A percentile compares a stretch with the other conserved stretches of the same genome.
Conservation (phyloP, 2,888 invertebrate species). For the Amblyjoppa proteus region DNA sequence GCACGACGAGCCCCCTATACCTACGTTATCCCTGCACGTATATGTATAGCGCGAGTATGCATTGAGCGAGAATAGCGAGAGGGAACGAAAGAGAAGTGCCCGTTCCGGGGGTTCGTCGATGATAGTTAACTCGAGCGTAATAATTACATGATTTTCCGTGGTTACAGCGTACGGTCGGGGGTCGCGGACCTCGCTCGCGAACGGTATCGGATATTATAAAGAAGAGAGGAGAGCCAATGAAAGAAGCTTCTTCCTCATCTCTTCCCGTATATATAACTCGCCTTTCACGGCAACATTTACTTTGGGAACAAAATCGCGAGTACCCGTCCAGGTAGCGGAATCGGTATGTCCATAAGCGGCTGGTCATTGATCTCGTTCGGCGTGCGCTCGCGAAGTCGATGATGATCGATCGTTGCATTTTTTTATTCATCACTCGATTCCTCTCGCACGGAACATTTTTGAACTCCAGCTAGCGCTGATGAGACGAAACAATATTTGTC, state of each 20-base stretch:
- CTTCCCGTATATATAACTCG: constrained; percentile 31
- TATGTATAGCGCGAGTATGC: constrained; percentile 30
- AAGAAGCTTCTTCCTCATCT: constrained; percentile 56
- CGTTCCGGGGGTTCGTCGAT: constrained; percentile 71
- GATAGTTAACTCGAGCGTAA: constrained; percentile 81
- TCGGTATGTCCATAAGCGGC: constrained; percentile 23
- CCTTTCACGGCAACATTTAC: constrained; percentile 40
- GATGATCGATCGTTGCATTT: constrained; percentile 56
- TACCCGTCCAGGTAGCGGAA: constrained; percentile 44
- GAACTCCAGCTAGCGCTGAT: constrained; percentile 12
- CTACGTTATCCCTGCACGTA: constrained; percentile 5
- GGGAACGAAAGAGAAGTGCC: constrained; percentile 66
- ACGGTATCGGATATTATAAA: constrained; percentile 79
- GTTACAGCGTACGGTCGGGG: constrained; percentile 72
- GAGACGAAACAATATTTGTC: constrained; percentile 51
- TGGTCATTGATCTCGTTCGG: constrained; percentile 46
- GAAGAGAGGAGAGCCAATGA: constrained; percentile 49
- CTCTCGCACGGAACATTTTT: constrained; percentile 14
- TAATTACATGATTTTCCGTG: constrained; percentile 83
- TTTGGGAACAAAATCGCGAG: constrained; percentile 52
- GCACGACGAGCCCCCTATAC: constrained; percentile 23
- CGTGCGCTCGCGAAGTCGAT: constrained; percentile 39
- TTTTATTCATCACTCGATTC: neutral
- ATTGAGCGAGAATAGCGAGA: constrained; percentile 57
- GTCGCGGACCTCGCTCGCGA: constrained; percentile 74